A percentile compares a stretch with the other conserved stretches of the same genome.
phyloP scores from a whole-genome alignment of 2,888 invertebrate species.

The Palloptera scutellata region DNA sequence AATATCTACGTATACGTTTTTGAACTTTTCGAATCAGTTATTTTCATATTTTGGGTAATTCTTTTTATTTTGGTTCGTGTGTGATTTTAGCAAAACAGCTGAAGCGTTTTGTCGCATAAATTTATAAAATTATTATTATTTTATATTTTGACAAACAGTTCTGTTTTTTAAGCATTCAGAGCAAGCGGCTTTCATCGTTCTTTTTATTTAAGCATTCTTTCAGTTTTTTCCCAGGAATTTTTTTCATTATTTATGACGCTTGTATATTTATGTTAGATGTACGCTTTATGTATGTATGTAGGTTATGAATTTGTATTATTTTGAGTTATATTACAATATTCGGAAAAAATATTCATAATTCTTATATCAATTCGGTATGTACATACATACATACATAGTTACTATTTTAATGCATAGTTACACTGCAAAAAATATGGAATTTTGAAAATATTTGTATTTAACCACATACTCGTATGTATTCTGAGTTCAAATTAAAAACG shows the following conservation, averaged over 20 bases:
- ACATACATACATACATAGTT: no score
- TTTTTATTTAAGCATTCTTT: background rate
- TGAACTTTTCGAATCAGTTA: no score
- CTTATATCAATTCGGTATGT: no score
- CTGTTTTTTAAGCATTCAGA: background rate
- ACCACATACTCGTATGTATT: background rate
- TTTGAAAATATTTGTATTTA: background rate
- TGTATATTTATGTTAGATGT: no score
- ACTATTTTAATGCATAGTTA: no score
- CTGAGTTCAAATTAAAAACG: background rate
- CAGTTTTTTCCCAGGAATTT: no score
- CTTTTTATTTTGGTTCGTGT: background rate
- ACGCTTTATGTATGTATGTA: no score
- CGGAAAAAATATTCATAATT: background rate
- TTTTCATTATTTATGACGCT: no score
- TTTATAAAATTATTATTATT: constrained; percentile 17
- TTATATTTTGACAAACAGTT: constrained; percentile 18
- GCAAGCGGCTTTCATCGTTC: constrained; percentile 14
- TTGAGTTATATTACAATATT: background rate
- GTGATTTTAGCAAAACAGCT: constrained; percentile 18
- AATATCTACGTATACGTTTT: no score
- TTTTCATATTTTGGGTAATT: background rate
- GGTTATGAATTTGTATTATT: background rate
- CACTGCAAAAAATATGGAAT: no score
- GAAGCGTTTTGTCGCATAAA: constrained; percentile 23